A percentile compares a stretch with the other conserved stretches of the same genome.
These are phyloP conservation scores for Bucco capensis DNA, from an alignment of 2,113 vertebrate genomes.

Conservation along the genomic window DNA sequence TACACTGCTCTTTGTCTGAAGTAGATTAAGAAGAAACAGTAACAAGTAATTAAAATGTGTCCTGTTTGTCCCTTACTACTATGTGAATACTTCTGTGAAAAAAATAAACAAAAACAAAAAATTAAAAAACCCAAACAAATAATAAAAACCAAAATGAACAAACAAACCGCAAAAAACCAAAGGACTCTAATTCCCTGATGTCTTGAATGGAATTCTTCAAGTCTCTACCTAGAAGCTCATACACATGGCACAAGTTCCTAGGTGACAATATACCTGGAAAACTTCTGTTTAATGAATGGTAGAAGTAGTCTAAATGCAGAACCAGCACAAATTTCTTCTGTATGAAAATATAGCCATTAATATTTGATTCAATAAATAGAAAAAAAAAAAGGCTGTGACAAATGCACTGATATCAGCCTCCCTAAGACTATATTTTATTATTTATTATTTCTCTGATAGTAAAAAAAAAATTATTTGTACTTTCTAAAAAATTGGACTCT, in stretches of 20 bases:
- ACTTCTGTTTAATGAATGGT: not conserved
- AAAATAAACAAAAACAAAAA: too few species aligned
- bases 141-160: not conserved
- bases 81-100: not conserved
- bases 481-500: not conserved
- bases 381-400: not conserved
- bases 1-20: constrained; percentile 53
- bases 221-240: not conserved
- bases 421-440: not conserved
- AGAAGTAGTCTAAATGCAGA: not conserved
- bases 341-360: not conserved
- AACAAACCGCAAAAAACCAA: not conserved
- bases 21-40: constrained; percentile 32
- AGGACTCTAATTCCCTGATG: not conserved
- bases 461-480: not conserved
- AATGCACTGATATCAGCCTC: not conserved
- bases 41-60: constrained; percentile 13
- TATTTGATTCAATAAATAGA: not conserved
- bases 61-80: not conserved
- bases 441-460: not conserved
- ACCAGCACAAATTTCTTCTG: not conserved
- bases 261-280: not conserved
- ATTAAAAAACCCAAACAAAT: not conserved
- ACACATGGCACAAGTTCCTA: not conserved
- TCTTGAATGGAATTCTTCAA: not conserved